Base-by-base conservation (phyloP, 2,797 vertebrate genomes). In the Tokudaia tokunoshimensis region DNA sequence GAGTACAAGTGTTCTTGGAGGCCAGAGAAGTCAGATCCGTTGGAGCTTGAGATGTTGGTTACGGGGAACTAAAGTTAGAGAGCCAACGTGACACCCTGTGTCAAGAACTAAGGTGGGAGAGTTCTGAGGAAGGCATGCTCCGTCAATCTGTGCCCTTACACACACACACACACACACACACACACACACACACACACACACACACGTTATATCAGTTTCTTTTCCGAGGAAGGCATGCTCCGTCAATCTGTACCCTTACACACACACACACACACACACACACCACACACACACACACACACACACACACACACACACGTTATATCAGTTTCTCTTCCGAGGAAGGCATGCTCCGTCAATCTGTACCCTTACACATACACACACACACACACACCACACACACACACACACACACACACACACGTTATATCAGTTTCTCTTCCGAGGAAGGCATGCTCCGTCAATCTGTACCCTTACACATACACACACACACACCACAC, bases 61-160 rank as follows among this genome's bases (percentile, higher is more conserved):
- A 19, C 65, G 17, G 61, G 44, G 13, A 86, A 82, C 41, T 97
- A 44, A 92, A 75, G 81, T 94, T 84, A 92, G 67, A 97, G 63
- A 34, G 95, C 83, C 63, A 93, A 93, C 11, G 52, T 87, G 34
- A 57, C 8, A 26, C 22, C 91, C 72, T 89, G 37, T 89, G 44
- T 74, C 34, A 31, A 41, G 47, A 57, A 87, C 11, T 37, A 74
- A 55, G 67, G 31, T n/a, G 29, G 29, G 29, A 50, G 17, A 85
- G 61, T 14, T 14, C 47, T 22, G 17, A 83, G 81, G 57, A 44
- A 83, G 59, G 61, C 20, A 14, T 6, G 13, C 44, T 84, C 1
- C 4, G 6, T 63, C 41, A 44, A 4, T 41, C 57, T 1, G 11
- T 7, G 57, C 76, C 61, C 61, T 26, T n/a, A 24, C 50, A 52